Percentiles rank a stretch among this genome's conserved stretches.
Evolutionary conservation across 2,797 vertebrate genomes (phyloP).

Genomic region (Poeciliopsis gracilis): DNA sequence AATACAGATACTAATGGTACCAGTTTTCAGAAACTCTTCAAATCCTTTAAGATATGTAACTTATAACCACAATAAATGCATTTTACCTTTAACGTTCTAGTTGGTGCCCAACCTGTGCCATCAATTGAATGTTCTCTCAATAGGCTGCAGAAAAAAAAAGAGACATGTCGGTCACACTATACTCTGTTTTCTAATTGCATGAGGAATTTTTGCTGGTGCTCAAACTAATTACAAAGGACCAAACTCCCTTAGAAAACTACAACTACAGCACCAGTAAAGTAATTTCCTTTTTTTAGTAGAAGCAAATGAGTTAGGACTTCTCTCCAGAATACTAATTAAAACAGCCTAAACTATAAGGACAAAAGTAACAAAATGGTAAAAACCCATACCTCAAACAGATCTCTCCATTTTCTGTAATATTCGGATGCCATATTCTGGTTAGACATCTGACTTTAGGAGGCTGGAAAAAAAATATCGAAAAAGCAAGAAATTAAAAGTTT

Average conservation of each 20-base stretch:
- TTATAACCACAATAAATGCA: neutral
- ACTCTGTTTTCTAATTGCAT: neutral
- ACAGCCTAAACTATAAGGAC: neutral
- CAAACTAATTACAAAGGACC: neutral
- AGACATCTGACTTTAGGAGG: slow-evolving; percentile 98
- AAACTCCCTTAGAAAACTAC: neutral
- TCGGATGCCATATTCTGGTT: slow-evolving; percentile 99
- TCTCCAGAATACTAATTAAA: neutral
- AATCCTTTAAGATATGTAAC: neutral
- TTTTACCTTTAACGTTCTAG: slow-evolving; percentile 94
- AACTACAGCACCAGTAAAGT: neutral
- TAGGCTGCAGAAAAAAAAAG: slow-evolving; percentile 81
- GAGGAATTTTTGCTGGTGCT: neutral
- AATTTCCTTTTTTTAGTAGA: neutral
- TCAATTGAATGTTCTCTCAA: slow-evolving; percentile 99
- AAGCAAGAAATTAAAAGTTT: neutral
- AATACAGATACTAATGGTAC: neutral
- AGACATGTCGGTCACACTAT: neutral
- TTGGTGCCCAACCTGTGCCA: slow-evolving; percentile 98
- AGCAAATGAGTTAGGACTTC: neutral
- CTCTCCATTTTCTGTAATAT: slow-evolving; percentile 97
- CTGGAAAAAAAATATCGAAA: slow-evolving; percentile 65
- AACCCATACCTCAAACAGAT: slow-evolving; percentile 93
- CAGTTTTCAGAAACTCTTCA: neutral
- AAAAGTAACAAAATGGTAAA: neutral